phyloP scores from a whole-genome alignment of 2,888 invertebrate species.

The Tanypteryx hageni region DNA sequence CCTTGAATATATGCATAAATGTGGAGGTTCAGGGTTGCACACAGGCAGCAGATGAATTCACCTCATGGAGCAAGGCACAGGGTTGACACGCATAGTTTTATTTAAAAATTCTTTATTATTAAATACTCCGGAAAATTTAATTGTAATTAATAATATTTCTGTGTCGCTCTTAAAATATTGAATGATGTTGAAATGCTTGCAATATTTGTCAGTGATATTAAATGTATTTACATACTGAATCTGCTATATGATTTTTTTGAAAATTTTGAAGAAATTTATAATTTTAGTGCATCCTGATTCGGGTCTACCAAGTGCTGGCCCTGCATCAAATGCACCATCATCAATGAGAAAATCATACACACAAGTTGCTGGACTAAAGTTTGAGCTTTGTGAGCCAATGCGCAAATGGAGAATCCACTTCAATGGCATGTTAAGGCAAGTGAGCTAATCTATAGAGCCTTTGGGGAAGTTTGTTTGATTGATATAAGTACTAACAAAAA shows the following conservation, averaged over 20 bases:
- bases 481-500: background rate
- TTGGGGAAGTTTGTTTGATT: slow-evolving; percentile 56
- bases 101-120: too few species aligned
- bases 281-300: slow-evolving; percentile 79
- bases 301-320: slow-evolving; percentile 74
- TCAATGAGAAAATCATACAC: slow-evolving; percentile 52
- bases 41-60: too few species aligned
- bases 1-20: too few species aligned
- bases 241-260: background rate
- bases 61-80: too few species aligned
- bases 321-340: slow-evolving; percentile 75
- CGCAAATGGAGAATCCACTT: slow-evolving; percentile 81
- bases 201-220: too few species aligned
- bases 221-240: too few species aligned
- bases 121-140: too few species aligned
- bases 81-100: too few species aligned
- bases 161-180: too few species aligned
- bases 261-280: slow-evolving; percentile 48
- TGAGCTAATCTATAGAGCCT: slow-evolving; percentile 70
- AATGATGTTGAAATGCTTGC: too few species aligned
- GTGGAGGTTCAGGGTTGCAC: too few species aligned
- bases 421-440: slow-evolving; percentile 82
- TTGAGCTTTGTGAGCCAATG: slow-evolving; percentile 81
- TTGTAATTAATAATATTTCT: too few species aligned
- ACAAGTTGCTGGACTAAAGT: slow-evolving; percentile 78